Evolutionary conservation across 2,797 vertebrate genomes (phyloP).

Genomic region (Melanitta fusca): DNA sequence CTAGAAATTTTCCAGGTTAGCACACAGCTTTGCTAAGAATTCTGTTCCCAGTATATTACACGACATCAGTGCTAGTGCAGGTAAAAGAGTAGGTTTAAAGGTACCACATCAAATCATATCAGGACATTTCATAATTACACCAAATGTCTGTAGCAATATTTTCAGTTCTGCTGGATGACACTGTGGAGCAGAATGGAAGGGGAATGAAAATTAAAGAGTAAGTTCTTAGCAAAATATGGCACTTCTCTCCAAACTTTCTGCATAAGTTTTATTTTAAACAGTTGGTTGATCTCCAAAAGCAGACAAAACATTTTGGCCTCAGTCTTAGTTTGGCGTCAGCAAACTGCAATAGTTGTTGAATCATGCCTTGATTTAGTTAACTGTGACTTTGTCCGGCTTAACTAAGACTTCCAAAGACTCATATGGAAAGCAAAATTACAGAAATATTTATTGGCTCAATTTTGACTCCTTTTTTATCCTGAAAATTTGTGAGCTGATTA

Average conservation of each 20-base stretch:
- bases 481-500: conserved; percentile 26
- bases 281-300: conserved; percentile 37
- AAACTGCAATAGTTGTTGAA: conserved; percentile 52
- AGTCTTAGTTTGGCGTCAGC: conserved; percentile 25
- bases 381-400: conserved; percentile 8
- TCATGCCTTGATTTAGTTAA: conserved; percentile 45
- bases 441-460: conserved; percentile 35
- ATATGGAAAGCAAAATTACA: neutral
- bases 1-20: neutral
- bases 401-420: conserved; percentile 12
- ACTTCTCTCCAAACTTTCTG: neutral
- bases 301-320: conserved; percentile 51
- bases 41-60: neutral
- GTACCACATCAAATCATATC: neutral
- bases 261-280: conserved; percentile 21
- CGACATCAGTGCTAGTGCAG: neutral
- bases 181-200: neutral
- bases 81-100: neutral
- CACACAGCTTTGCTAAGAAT: neutral
- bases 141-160: neutral
- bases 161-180: neutral
- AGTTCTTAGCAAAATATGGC: neutral
- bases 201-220: neutral
- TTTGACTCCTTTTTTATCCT: conserved; percentile 20
- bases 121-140: neutral